These are phyloP conservation scores for Hedya salicella DNA, from an alignment of 2,888 invertebrate species.

Conservation along the genomic window DNA sequence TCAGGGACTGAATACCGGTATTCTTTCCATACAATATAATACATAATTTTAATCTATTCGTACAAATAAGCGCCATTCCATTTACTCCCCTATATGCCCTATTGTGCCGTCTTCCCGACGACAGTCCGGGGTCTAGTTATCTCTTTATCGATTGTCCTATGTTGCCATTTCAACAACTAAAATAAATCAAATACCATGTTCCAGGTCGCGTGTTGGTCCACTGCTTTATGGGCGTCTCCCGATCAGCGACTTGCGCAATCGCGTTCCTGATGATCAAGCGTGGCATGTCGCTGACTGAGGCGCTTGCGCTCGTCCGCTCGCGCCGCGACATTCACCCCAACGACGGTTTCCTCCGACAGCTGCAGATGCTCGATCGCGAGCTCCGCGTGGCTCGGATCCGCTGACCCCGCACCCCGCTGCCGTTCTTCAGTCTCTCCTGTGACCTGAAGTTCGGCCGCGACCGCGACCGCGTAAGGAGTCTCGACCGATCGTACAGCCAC, in stretches of 20 bases:
- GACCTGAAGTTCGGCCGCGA: conserved; percentile 57
- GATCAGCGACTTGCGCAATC: conserved; percentile 92
- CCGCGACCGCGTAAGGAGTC: conserved; percentile 66
- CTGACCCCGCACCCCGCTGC: conserved; percentile 72
- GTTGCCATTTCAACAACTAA: neutral
- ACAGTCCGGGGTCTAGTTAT: too few relatives aligned
- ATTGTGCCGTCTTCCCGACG: too few relatives aligned
- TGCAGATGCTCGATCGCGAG: conserved; percentile 88
- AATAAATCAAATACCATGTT: conserved; percentile 46
- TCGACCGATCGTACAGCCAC: conserved; percentile 67
- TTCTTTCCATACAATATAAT: too few relatives aligned
- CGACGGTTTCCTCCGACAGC: conserved; percentile 91
- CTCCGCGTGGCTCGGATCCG: conserved; percentile 81
- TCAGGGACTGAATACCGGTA: too few relatives aligned
- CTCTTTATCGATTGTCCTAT: too few relatives aligned
- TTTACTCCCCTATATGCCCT: too few relatives aligned
- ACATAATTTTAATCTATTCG: too few relatives aligned
- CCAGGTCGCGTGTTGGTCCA: conserved; percentile 92
- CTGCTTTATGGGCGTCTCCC: conserved; percentile 92
- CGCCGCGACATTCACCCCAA: conserved; percentile 91
- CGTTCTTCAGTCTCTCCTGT: conserved; percentile 61
- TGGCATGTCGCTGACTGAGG: conserved; percentile 89
- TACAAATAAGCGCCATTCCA: too few relatives aligned
- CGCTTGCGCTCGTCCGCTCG: conserved; percentile 88
- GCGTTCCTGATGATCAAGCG: conserved; percentile 93